phyloP scores from a whole-genome alignment of 2,888 invertebrate species.

The Oeneis ivallda region DNA sequence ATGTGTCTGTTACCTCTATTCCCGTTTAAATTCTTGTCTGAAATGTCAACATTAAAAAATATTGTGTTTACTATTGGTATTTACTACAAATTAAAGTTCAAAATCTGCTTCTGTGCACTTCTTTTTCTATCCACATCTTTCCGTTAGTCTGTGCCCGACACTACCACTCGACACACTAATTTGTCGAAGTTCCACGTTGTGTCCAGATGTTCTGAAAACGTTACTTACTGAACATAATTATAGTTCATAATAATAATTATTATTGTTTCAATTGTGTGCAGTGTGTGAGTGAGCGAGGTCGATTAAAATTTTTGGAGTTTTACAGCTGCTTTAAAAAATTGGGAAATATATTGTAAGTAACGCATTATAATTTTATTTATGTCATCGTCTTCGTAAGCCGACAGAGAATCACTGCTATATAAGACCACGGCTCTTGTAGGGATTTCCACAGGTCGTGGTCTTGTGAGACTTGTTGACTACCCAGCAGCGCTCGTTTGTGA shows the following conservation, averaged over 20 bases:
- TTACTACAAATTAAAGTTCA: no score
- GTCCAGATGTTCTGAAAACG: conserved; percentile 18
- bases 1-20: no score
- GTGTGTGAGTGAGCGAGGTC: conserved; percentile 13
- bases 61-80: no score
- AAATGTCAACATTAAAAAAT: no score
- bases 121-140: neutral
- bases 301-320: conserved; percentile 5
- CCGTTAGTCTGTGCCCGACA: neutral
- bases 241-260: neutral
- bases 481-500: no score
- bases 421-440: no score
- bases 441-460: no score
- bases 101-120: neutral
- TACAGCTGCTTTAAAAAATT: conserved; percentile 6
- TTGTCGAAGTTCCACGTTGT: conserved; percentile 8
- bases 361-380: no score
- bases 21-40: no score
- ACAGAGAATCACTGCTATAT: no score
- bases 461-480: no score
- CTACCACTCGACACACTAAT: conserved; percentile 9
- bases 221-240: neutral
- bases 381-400: no score
- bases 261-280: conserved; percentile 19
- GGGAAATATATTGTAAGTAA: conserved; percentile 9